Conservation (phyloP, 1,140 invertebrate genomes). For the Alviniconcha marisindica region DNA sequence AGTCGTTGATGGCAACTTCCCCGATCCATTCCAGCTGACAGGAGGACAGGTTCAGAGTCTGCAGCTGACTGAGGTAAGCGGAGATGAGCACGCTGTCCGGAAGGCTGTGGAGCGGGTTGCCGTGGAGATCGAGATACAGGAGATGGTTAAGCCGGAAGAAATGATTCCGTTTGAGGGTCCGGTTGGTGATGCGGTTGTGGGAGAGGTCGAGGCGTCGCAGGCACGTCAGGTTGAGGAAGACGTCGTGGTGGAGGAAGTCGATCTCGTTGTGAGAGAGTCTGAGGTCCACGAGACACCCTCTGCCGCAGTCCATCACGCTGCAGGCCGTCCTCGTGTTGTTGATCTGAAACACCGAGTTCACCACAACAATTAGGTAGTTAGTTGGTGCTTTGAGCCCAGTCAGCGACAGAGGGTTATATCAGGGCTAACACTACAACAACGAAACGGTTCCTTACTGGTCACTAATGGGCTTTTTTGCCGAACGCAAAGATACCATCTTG, state of each 20-base stretch:
- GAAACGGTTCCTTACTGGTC: no score
- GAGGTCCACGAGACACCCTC: conserved; percentile 19
- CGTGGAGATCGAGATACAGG: conserved; percentile 7
- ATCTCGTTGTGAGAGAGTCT: conserved; percentile 40
- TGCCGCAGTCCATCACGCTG: background rate
- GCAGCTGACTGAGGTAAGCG: conserved; percentile 4
- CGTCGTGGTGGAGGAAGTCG: conserved; percentile 21
- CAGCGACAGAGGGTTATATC: no score
- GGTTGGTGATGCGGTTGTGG: conserved; percentile 26
- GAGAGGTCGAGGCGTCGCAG: conserved; percentile 35
- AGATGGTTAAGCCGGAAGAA: conserved; percentile 17
- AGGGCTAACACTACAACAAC: no score
- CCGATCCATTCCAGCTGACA: conserved; percentile 34
- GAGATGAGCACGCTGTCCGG: conserved; percentile 22
- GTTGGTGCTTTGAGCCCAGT: no score
- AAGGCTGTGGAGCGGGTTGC: conserved; percentile 31
- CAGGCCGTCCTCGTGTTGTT: conserved; percentile 18
- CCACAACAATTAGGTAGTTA: no score
- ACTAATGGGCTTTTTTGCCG: no score
- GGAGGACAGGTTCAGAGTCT: conserved; percentile 21
- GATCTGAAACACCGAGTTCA: background rate
- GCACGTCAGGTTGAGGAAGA: conserved; percentile 29
- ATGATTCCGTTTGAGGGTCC: background rate
- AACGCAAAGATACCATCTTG: no score
- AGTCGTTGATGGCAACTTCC: conserved; percentile 11